Conservation (phyloP, 2,888 invertebrate genomes). For the Spatulosminthurus flaviceps region DNA sequence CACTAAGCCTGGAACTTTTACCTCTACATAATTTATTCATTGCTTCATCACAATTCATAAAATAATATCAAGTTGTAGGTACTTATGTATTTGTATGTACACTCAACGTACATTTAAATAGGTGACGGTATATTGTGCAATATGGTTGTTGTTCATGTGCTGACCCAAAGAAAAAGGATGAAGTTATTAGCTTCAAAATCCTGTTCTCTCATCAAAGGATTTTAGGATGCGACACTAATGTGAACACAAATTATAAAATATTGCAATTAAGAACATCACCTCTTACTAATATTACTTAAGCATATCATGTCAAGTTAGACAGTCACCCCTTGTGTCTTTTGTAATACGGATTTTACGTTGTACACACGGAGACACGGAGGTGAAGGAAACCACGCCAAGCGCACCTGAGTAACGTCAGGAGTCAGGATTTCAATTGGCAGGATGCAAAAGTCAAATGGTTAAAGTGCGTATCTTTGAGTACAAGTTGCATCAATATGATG, state of each 20-base stretch:
- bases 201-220: background rate
- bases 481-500: background rate
- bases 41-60: too few relatives aligned
- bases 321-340: background rate
- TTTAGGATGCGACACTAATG: constrained; percentile 5
- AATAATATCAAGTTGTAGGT: too few relatives aligned
- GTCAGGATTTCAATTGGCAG: background rate
- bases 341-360: constrained; percentile 9
- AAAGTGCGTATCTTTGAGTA: background rate
- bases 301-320: constrained; percentile 16
- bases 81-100: too few relatives aligned
- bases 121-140: too few relatives aligned
- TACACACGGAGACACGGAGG: background rate
- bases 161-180: too few relatives aligned
- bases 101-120: too few relatives aligned
- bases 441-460: background rate
- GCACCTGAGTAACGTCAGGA: too few relatives aligned
- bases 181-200: constrained; percentile 11
- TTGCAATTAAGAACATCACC: constrained; percentile 35
- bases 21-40: too few relatives aligned
- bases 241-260: constrained; percentile 1
- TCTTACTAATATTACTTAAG: constrained; percentile 34
- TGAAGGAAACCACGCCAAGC: background rate
- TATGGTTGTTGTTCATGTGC: too few relatives aligned
- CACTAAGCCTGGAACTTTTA: too few relatives aligned